Base-by-base conservation (phyloP, 2,113 vertebrate species). In the Numida meleagris region DNA sequence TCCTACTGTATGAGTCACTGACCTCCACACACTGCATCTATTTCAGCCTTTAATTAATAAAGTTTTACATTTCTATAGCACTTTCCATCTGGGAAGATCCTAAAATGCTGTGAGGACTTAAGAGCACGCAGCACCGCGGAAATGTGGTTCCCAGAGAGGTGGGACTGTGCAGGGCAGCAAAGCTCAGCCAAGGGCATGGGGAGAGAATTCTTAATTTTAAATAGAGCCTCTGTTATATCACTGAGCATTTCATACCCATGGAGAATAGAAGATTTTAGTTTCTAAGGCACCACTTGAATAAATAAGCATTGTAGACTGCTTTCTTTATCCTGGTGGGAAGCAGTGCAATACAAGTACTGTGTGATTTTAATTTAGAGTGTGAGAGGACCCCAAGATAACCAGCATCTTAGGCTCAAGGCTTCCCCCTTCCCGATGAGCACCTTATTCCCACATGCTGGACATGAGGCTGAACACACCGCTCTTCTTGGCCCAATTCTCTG, bases 1-100 rank as follows among this genome's bases (percentile, higher is more conserved):
- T 96, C 85, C 24, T 89, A 51, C 86, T 77, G 78, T 87, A 84
- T 95, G 96, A 97, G 93, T 96, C 94, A 94, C 90, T 95, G 95
- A 95, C 94, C 95, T 94, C 94, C 83, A 77, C 86, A 93, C 76
- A 68, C 73, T 80, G 78, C 76, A 86, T 82, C 81, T 86, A 89
- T 89, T 93, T 80, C 55, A 73, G 88, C 82, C 94, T 96, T 94
- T 95, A 93, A 96, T 96, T 92, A 94, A 91, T 95, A 88, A 86
- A 62, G 36, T 82, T 95, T 89, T 92, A 80, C 88, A 93, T 94
- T 91, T 96, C 93, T 84, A 59, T 85, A 63, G 84, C 74, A 45
- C 72, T 85, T 95, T 86, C 91, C 89, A 80, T 95, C 90, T 77
- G 89, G 83, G 91, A 94, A 86, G 75, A 78, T 87, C 81, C 82